Conservation (phyloP, 1,140 invertebrate genomes). For the Helicoverpa armigera region DNA sequence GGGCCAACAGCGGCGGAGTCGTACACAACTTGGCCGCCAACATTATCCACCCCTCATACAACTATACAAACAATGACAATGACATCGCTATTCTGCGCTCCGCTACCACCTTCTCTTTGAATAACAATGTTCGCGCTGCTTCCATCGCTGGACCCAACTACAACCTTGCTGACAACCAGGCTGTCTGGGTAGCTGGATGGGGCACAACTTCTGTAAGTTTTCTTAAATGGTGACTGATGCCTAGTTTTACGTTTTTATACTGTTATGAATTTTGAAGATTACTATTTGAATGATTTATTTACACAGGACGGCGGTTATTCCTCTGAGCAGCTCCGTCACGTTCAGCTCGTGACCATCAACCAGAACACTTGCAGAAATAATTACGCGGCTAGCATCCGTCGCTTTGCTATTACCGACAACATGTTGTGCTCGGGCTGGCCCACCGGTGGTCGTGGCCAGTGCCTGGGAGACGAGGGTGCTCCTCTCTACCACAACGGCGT, state of each 20-base stretch:
- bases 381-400: not conserved
- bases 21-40: conserved; percentile 54
- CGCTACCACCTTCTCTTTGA: conserved; percentile 6
- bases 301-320: conserved; percentile 59
- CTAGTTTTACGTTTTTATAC: not conserved
- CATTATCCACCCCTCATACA: conserved; percentile 85
- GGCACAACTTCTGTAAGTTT: conserved; percentile 45
- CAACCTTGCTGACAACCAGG: conserved; percentile 42
- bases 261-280: not conserved
- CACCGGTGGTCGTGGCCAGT: conserved; percentile 73
- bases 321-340: conserved; percentile 69
- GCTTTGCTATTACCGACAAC: conserved; percentile 60
- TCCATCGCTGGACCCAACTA: conserved; percentile 47
- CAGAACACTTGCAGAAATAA: conserved; percentile 58
- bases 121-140: conserved; percentile 27
- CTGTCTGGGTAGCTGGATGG: conserved; percentile 51
- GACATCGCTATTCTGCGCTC: conserved; percentile 85
- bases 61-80: conserved; percentile 83
- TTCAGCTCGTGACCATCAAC: conserved; percentile 68
- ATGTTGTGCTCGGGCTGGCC: conserved; percentile 75
- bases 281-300: not conserved
- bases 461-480: conserved; percentile 88
- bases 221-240: not conserved
- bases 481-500: conserved; percentile 87
- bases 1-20: conserved; percentile 56